Conservation (phyloP, 1,140 invertebrate species). For the Scylla paramamosain region DNA sequence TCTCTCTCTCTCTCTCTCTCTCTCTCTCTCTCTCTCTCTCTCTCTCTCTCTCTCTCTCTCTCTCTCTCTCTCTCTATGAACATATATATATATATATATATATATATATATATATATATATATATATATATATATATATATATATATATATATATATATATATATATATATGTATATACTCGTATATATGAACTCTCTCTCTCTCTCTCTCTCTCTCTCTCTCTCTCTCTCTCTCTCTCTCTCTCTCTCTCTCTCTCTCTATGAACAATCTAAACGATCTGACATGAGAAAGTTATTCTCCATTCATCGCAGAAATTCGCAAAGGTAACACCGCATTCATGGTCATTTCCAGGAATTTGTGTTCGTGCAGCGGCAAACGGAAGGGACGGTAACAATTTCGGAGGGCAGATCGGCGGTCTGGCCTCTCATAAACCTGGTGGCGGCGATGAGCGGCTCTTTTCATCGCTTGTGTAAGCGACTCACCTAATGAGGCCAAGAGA, state of each 20-base stretch:
- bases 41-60: neutral
- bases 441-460: neutral
- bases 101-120: too few species aligned
- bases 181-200: neutral
- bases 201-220: neutral
- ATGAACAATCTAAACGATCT: too few species aligned
- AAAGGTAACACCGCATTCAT: neutral
- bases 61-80: neutral
- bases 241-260: neutral
- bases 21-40: neutral
- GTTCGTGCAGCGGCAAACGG: neutral
- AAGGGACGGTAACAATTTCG: neutral
- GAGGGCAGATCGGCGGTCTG: neutral
- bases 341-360: neutral
- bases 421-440: neutral
- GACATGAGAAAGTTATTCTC: too few species aligned
- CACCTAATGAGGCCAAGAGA: too few species aligned
- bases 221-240: neutral
- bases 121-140: too few species aligned
- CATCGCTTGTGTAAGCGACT: too few species aligned
- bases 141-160: too few species aligned
- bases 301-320: too few species aligned
- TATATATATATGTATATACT: too few species aligned
- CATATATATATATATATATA: too few species aligned
- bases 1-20: neutral